These are phyloP conservation scores for Lepisosteus osseus DNA, from an alignment of 2,113 vertebrate genomes.

Conservation along the genomic window DNA sequence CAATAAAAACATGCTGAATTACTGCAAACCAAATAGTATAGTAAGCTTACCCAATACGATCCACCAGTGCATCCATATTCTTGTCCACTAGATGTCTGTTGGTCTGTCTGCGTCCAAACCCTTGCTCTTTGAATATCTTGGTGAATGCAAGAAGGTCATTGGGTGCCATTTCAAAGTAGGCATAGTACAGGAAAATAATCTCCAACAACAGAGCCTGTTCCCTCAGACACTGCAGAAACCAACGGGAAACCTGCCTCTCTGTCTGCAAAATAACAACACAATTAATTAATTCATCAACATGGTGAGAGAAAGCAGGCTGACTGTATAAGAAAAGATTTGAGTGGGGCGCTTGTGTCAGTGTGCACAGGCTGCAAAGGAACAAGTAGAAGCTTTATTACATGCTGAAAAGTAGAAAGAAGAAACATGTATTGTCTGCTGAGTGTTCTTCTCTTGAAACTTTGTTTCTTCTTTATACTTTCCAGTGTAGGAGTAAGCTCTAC, in stretches of 20 bases:
- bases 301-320: no score
- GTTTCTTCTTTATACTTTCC: no score
- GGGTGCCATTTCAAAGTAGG: slow-evolving; percentile 91
- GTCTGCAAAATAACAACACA: slow-evolving; percentile 62
- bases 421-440: no score
- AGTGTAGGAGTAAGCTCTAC: no score
- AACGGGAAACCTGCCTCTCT: slow-evolving; percentile 88
- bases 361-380: no score
- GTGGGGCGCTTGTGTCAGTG: no score
- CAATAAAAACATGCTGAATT: no score
- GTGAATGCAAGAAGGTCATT: slow-evolving; percentile 80
- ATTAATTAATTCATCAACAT: background rate
- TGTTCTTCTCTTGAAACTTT: no score
- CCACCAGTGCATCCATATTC: slow-evolving; percentile 87
- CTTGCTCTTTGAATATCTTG: slow-evolving; percentile 91
- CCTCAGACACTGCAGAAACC: slow-evolving; percentile 91
- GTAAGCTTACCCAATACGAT: slow-evolving; percentile 83
- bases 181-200: slow-evolving; percentile 93
- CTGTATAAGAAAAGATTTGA: no score
- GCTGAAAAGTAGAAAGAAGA: no score
- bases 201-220: slow-evolving; percentile 94
- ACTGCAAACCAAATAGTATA: no score
- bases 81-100: slow-evolving; percentile 91
- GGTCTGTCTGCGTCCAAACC: slow-evolving; percentile 88
- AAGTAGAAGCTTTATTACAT: no score